These are phyloP conservation scores for Achroia grisella DNA, from an alignment of 1,140 invertebrate species.

Conservation along the genomic window DNA sequence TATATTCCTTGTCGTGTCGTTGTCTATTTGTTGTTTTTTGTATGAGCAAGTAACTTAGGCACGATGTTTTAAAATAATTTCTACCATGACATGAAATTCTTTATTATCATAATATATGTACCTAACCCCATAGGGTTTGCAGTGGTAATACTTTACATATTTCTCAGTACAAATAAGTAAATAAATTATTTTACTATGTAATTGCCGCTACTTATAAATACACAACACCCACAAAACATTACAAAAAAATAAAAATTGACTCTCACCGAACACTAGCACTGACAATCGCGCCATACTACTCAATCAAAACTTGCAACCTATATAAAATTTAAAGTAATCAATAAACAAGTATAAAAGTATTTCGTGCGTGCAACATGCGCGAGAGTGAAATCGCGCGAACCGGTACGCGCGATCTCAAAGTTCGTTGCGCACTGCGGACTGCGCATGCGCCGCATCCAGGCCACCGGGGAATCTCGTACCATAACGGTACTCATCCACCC, in stretches of 20 bases:
- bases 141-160: no score
- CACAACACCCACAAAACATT: background rate
- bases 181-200: no score
- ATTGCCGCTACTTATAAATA: background rate
- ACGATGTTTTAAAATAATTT: no score
- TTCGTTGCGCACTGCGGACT: constrained; percentile 10
- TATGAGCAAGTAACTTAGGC: no score
- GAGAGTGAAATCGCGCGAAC: constrained; percentile 15
- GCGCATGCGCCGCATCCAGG: constrained; percentile 3
- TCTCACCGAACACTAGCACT: constrained; percentile 1
- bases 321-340: background rate
- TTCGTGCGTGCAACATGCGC: constrained; percentile 3
- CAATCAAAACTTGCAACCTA: background rate
- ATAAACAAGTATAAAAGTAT: background rate
- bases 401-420: constrained; percentile 3
- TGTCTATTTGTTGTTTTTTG: no score
- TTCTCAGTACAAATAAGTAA: no score
- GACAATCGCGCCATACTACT: background rate
- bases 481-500: constrained; percentile 24
- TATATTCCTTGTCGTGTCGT: no score
- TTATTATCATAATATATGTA: no score
- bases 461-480: constrained; percentile 18
- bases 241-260: background rate
- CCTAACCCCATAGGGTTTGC: no score
- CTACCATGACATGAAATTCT: no score